Evolutionary conservation across 2,888 invertebrate genomes (phyloP).

Genomic region (Conops quadrifasciatus): DNA sequence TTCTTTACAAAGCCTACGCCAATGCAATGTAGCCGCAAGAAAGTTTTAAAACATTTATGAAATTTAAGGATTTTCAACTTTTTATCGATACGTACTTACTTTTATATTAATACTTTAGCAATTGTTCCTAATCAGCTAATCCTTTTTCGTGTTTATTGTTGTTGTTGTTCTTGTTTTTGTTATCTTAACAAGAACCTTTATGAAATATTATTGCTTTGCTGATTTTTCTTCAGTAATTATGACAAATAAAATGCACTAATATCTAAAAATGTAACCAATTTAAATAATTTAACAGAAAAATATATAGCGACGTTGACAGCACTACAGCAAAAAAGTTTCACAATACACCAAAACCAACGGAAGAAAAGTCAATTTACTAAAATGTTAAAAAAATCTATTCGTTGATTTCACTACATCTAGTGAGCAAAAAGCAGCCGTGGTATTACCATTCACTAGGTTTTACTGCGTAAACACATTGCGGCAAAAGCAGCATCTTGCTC

Average conservation of each 20-base stretch:
- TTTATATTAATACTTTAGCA: background rate
- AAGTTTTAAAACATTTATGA: background rate
- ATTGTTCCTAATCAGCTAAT: background rate
- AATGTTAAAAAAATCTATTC: conserved; percentile 2
- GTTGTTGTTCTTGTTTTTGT: conserved; percentile 3
- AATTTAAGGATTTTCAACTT: background rate
- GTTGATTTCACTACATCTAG: background rate
- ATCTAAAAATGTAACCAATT: conserved; percentile 22
- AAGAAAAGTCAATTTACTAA: conserved; percentile 5
- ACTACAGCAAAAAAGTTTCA: conserved; percentile 8
- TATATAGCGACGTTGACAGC: conserved; percentile 16
- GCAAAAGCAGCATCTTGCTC: too few species aligned
- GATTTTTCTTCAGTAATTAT: background rate
- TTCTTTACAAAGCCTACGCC: too few species aligned
- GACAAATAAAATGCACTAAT: conserved; percentile 23
- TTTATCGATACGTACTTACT: background rate
- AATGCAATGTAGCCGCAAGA: too few species aligned
- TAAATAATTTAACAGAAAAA: conserved; percentile 30
- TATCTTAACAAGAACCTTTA: background rate
- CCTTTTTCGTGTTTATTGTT: background rate
- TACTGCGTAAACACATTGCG: too few species aligned
- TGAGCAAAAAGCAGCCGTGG: too few species aligned
- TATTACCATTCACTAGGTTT: too few species aligned
- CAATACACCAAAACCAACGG: conserved; percentile 11
- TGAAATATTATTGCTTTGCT: background rate